phyloP scores from a whole-genome alignment of 2,797 vertebrate species.

The Pseudochirops corinnae region DNA sequence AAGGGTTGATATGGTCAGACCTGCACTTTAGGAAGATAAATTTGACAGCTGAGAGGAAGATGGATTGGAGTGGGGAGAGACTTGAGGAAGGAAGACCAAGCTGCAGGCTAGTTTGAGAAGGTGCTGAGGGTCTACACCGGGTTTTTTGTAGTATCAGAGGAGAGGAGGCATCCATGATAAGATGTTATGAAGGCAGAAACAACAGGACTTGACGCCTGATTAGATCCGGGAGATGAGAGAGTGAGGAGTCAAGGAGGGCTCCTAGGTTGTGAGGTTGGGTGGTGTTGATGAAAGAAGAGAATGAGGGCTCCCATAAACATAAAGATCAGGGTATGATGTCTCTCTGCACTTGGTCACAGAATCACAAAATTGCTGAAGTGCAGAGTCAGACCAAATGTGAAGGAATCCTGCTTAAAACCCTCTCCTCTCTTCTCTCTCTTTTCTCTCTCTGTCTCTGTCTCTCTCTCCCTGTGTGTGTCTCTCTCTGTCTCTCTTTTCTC shows the following conservation, averaged over 20 bases:
- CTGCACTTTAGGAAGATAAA: too few species aligned
- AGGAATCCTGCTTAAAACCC: not conserved
- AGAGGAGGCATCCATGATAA: not conserved
- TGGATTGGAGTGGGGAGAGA: too few species aligned
- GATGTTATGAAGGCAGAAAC: not conserved
- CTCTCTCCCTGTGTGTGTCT: too few species aligned
- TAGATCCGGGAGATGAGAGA: not conserved
- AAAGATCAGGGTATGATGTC: not conserved
- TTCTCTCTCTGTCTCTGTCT: not conserved
- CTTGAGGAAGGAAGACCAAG: too few species aligned
- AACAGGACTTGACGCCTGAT: not conserved
- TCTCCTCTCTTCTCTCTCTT: not conserved
- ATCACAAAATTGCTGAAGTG: not conserved
- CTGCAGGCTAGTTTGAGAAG: too few species aligned
- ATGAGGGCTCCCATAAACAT: not conserved
- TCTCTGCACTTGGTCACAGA: not conserved
- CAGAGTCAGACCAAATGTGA: not conserved
- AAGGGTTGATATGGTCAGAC: not conserved
- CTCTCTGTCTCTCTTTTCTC: too few species aligned
- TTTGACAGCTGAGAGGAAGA: not conserved
- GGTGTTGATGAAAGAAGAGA: not conserved
- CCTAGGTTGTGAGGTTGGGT: not conserved
- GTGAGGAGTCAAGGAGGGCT: not conserved
- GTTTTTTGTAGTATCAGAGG: not conserved
- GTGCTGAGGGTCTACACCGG: too few species aligned